Conservation (phyloP, 92 coral and sea anemone genomes). For the Anthopleura xanthogrammica region DNA sequence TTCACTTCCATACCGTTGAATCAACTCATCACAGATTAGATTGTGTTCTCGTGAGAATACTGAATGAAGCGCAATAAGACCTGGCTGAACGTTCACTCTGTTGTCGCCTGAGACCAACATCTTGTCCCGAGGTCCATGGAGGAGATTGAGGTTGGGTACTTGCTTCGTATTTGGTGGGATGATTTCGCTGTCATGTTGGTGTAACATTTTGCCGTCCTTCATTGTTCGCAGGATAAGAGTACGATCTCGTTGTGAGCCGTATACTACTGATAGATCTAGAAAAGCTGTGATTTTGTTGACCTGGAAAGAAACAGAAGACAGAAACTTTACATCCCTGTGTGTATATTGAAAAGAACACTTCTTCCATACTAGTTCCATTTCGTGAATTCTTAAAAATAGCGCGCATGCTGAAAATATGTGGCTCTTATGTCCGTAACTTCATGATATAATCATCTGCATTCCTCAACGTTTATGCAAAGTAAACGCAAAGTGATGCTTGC, state of each 20-base stretch:
- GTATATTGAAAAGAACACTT: background rate
- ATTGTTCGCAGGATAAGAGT: constrained; percentile 66
- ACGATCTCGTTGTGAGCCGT: constrained; percentile 87
- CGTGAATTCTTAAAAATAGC: background rate
- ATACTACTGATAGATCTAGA: constrained; percentile 85
- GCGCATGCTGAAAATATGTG: too few relatives aligned
- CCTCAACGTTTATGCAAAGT: too few relatives aligned
- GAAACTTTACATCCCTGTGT: too few relatives aligned
- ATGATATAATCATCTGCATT: too few relatives aligned
- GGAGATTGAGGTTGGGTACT: constrained; percentile 90
- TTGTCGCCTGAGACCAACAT: constrained; percentile 96
- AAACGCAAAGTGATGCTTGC: too few relatives aligned
- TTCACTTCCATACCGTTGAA: constrained; percentile 55
- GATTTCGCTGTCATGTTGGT: constrained; percentile 63
- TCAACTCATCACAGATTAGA: constrained; percentile 88
- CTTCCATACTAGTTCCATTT: too few relatives aligned
- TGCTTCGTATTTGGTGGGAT: constrained; percentile 79
- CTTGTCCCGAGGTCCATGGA: constrained; percentile 94
- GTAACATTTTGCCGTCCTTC: constrained; percentile 80
- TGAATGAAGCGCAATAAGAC: constrained; percentile 92
- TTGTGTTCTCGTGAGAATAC: constrained; percentile 97
- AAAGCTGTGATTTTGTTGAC: constrained; percentile 96
- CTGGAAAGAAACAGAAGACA: constrained; percentile 33
- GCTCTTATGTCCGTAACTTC: too few relatives aligned
- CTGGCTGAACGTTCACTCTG: constrained; percentile 99